Conservation (phyloP, 2,888 invertebrate species). For the Brassicogethes aeneus region DNA sequence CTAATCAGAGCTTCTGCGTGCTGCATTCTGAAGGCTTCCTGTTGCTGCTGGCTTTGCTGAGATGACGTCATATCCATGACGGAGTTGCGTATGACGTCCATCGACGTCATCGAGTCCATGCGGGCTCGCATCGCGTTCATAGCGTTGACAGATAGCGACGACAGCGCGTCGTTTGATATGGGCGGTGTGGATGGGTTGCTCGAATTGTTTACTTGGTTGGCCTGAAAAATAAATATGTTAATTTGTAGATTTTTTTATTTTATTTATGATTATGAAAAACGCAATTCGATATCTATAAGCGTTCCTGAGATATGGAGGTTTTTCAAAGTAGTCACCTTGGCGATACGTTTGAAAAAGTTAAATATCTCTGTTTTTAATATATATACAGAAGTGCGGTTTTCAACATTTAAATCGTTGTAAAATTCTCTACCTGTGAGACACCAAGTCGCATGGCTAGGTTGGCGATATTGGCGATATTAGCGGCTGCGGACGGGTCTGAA, state of each 20-base stretch:
- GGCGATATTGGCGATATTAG: conserved; percentile 66
- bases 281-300: too few species aligned
- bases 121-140: conserved; percentile 54
- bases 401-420: too few species aligned
- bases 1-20: conserved; percentile 73
- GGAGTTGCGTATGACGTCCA: conserved; percentile 44
- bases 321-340: too few species aligned
- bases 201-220: conserved; percentile 40
- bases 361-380: too few species aligned
- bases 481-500: conserved; percentile 45
- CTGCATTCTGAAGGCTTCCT: conserved; percentile 42
- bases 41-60: conserved; percentile 30
- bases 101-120: conserved; percentile 46
- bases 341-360: too few species aligned
- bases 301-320: too few species aligned
- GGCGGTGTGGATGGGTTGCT: conserved; percentile 43
- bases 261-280: too few species aligned
- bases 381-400: too few species aligned
- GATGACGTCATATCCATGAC: conserved; percentile 43
- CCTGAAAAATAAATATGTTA: conserved; percentile 27
- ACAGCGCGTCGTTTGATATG: conserved; percentile 39
- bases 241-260: background rate
- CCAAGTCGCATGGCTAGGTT: conserved; percentile 63
- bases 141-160: conserved; percentile 44
- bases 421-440: conserved; percentile 36